A percentile compares a stretch with the other conserved stretches of the same genome.
These are phyloP conservation scores for Microcebus murinus DNA, from an alignment of 2,113 vertebrate genomes.

Conservation along the genomic window DNA sequence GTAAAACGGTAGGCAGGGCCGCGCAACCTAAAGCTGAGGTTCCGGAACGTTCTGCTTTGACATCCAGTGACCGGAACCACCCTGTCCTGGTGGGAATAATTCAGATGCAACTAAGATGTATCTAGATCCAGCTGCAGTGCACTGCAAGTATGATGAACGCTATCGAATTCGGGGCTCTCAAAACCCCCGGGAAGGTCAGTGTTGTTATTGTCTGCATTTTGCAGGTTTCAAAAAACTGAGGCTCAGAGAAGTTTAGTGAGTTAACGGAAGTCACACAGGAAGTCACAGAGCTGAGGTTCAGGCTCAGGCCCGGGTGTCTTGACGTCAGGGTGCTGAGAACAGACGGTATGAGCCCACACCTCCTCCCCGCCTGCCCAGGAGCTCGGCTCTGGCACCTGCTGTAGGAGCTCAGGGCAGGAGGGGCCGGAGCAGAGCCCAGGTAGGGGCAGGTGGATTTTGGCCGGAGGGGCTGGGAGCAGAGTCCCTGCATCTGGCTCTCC, in stretches of 20 bases:
- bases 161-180: neutral
- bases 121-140: neutral
- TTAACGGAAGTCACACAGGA: neutral
- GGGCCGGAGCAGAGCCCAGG: neutral
- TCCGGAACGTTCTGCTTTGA: neutral
- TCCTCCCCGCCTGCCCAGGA: neutral
- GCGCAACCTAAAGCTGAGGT: too few species aligned
- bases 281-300: neutral
- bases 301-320: neutral
- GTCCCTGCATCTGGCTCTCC: neutral
- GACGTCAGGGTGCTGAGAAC: neutral
- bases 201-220: neutral
- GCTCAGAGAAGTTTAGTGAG: neutral
- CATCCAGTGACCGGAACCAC: neutral
- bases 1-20: neutral
- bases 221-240: neutral
- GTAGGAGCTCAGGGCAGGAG: neutral
- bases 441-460: neutral
- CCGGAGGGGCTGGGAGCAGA: neutral
- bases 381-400: neutral
- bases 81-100: neutral
- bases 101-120: neutral
- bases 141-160: neutral
- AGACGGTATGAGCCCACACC: neutral
- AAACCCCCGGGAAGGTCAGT: neutral